Evolutionary conservation across 2,888 invertebrate species (phyloP).

Genomic region (Agrilus cyanescens): DNA sequence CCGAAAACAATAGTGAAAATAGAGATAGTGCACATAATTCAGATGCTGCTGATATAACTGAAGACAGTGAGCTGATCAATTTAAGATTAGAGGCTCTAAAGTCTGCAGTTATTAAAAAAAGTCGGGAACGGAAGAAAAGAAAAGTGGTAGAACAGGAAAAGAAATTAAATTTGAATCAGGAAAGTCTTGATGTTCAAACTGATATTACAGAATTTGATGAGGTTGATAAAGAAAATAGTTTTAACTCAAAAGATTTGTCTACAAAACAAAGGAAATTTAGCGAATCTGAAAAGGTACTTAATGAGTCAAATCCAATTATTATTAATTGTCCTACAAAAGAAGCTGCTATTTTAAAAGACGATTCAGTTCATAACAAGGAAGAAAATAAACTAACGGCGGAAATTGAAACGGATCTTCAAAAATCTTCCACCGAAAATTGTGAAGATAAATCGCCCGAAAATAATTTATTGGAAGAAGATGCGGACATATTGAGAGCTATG

Average conservation of each 20-base stretch:
- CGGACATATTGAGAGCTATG: constrained; percentile 47
- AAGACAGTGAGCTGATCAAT: constrained; percentile 44
- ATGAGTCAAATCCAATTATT: not conserved
- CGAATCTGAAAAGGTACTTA: constrained; percentile 9
- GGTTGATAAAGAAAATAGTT: constrained; percentile 4
- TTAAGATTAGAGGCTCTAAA: constrained; percentile 53
- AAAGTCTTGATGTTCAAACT: constrained; percentile 18
- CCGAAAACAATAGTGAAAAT: constrained; percentile 23
- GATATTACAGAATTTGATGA: constrained; percentile 15
- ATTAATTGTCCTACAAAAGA: no score
- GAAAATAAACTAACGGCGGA: constrained; percentile 3
- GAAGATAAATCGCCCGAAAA: constrained; percentile 13
- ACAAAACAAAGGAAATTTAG: constrained; percentile 8
- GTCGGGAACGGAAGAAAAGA: constrained; percentile 42
- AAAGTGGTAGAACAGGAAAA: constrained; percentile 24
- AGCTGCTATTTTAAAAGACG: constrained; percentile 4
- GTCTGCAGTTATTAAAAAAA: constrained; percentile 56
- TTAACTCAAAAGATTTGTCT: not conserved
- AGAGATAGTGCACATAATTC: constrained; percentile 16
- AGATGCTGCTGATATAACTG: constrained; percentile 7
- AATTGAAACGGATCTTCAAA: not conserved
- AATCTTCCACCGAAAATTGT: not conserved
- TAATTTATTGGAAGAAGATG: constrained; percentile 46
- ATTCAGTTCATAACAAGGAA: constrained; percentile 7
- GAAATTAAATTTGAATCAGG: constrained; percentile 9